Evolutionary conservation across 2,113 vertebrate species (phyloP).

Genomic region (Lycaon pictus): DNA sequence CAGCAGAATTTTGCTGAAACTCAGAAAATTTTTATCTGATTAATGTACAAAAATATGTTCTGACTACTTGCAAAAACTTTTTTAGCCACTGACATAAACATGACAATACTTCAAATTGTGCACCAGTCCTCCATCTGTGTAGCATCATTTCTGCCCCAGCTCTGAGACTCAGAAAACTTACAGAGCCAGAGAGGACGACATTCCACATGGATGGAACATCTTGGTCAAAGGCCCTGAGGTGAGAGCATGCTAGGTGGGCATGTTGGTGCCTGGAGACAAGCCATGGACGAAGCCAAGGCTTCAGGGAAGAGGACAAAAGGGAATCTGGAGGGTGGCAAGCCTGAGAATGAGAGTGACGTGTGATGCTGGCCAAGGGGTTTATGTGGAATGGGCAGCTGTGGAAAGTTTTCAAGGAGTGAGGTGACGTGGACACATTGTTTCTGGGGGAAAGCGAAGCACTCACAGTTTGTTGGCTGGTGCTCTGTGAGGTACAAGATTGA

Average conservation of each 20-base stretch:
- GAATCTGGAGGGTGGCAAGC: accelerated
- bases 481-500: neutral
- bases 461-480: neutral
- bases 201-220: neutral
- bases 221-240: neutral
- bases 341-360: neutral
- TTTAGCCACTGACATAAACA: slow-evolving; percentile 42
- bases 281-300: neutral
- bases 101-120: slow-evolving; percentile 60
- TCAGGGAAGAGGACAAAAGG: too few relatives aligned
- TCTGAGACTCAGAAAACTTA: slow-evolving; percentile 58
- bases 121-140: slow-evolving; percentile 15
- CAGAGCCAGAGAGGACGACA: neutral
- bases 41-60: slow-evolving; percentile 55
- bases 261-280: neutral
- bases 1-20: slow-evolving; percentile 60
- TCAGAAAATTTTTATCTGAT: slow-evolving; percentile 51
- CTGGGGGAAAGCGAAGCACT: neutral
- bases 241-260: neutral
- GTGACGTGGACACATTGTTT: neutral
- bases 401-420: neutral
- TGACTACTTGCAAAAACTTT: slow-evolving; percentile 42
- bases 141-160: slow-evolving; percentile 31
- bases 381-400: too few relatives aligned
- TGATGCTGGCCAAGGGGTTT: neutral